Evolutionary conservation across 2,888 invertebrate genomes (phyloP).

Genomic region (Troides oblongomaculatus): DNA sequence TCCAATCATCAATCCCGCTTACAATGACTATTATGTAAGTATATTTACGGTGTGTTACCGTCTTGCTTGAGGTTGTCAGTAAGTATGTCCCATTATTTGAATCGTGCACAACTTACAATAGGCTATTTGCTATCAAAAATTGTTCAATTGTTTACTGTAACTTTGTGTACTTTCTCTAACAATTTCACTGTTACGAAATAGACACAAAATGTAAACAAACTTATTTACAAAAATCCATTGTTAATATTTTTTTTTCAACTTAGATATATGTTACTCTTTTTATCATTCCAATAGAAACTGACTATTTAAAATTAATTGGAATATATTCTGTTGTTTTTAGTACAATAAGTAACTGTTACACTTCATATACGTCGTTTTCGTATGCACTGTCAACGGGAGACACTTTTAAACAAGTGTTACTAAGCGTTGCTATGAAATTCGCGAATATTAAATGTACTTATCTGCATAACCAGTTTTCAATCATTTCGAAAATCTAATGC

Average conservation of each 20-base stretch:
- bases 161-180: not conserved
- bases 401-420: not conserved
- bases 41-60: conserved; percentile 34
- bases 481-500: not conserved
- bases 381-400: not conserved
- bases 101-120: conserved; percentile 2
- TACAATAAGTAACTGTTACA: conserved; percentile 9
- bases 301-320: too few species aligned
- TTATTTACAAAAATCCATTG: too few species aligned
- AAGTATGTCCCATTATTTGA: not conserved
- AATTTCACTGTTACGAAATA: not conserved
- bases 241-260: too few species aligned
- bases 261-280: too few species aligned
- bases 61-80: not conserved
- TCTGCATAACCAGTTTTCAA: not conserved
- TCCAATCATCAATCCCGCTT: conserved; percentile 54
- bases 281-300: too few species aligned
- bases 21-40: conserved; percentile 83
- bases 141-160: not conserved
- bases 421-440: not conserved
- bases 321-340: not conserved
- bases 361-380: conserved; percentile 5
- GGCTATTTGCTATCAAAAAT: not conserved
- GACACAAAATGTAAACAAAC: too few species aligned
- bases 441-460: not conserved